Base-by-base conservation (phyloP, 2,888 invertebrate species). In the Aphrophora alni region DNA sequence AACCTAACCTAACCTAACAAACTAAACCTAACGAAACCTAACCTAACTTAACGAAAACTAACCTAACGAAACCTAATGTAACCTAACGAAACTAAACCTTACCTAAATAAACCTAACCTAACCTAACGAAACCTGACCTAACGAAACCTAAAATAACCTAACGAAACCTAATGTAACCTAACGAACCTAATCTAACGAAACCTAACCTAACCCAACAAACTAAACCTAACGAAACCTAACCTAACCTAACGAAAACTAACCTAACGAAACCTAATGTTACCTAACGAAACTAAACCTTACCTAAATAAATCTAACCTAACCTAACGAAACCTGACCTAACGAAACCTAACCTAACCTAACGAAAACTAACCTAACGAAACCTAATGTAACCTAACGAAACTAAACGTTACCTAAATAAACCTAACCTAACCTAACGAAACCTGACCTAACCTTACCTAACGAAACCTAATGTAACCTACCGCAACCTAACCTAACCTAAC, bases 101-200 rank as follows among this genome's bases (percentile, higher is more conserved):
- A 68, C 68, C n/a, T n/a, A n/a, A n/a, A n/a, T n/a, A n/a, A 68
- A 68, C 68, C 68, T 24, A 68, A 68, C 68, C 68, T 24, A 68
- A 68, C 14, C 68, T 10, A 68, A 68, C 14, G 5, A 4, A 68
- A 68, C 5, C 68, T 10, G 24, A 12, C 68, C 68, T 24, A 68
- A n/a, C 14, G 21, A 4, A 68, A 68, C 68, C 68, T 10, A 68
- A 68, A 3, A n/a, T 24, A 68, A 7, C 68, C 68, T 10, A 4
- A 68, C 14, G 5, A n/a, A 68, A 68, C 68, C 68, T 24, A 68
- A 68, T 24, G 5, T 10, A 12, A 68, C 68, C 68, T 24, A 68
- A 68, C 68, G 5, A 4, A 68, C 4, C 68, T 10, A 68, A 68
- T 24, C 14, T 24, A 68, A 68, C 4, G 5, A 4, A 68, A 68